A percentile compares a stretch with the other conserved stretches of the same genome.
phyloP scores from a whole-genome alignment of 2,888 invertebrate species.

The Machimus rusticus region DNA sequence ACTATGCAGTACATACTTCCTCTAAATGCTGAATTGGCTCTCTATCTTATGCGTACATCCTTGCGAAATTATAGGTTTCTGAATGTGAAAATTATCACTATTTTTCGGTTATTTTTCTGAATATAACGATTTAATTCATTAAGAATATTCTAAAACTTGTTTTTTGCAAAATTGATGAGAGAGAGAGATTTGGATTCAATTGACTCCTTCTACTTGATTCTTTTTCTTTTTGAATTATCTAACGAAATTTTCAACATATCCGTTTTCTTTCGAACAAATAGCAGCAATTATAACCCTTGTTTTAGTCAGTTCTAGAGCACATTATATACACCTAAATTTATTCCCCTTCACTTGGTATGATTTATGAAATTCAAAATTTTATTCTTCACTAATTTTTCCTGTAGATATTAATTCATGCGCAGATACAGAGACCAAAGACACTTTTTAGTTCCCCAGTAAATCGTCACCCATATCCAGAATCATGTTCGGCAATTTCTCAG shows the following conservation, averaged over 20 bases:
- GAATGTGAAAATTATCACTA: too few species aligned
- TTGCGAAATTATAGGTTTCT: too few species aligned
- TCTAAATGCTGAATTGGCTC: too few species aligned
- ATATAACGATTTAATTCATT: too few species aligned
- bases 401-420: not conserved
- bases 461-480: conserved; percentile 36
- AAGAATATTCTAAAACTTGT: too few species aligned
- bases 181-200: too few species aligned
- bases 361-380: not conserved
- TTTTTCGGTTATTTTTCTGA: too few species aligned
- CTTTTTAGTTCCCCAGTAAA: conserved; percentile 7
- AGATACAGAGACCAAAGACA: not conserved
- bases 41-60: too few species aligned
- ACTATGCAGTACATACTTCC: too few species aligned
- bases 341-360: not conserved
- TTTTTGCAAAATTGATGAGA: too few species aligned
- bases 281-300: not conserved
- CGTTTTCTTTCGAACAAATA: not conserved
- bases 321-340: not conserved
- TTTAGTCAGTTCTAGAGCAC: not conserved
- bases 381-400: not conserved
- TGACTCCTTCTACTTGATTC: not conserved
- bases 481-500: conserved; percentile 34
- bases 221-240: not conserved
- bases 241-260: not conserved